phyloP scores from a whole-genome alignment of 2,113 vertebrate genomes.

The Zosterops borbonicus region DNA sequence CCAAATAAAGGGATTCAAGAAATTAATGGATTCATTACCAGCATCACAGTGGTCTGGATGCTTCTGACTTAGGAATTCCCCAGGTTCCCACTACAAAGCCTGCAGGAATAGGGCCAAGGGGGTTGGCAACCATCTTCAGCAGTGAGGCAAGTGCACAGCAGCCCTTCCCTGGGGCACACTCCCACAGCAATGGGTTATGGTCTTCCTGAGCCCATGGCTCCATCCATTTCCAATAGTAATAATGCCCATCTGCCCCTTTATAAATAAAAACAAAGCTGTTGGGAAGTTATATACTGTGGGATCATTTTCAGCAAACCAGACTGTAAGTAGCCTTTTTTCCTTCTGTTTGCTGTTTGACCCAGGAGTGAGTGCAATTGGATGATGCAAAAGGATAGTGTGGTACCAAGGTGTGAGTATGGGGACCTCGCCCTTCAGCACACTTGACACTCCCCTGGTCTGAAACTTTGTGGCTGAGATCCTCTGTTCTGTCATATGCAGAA shows the following conservation, averaged over 20 bases:
- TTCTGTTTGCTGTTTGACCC: not conserved
- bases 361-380: not conserved
- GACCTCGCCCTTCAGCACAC: not conserved
- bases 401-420: rapidly evolving
- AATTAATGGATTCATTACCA: not conserved
- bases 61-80: not conserved
- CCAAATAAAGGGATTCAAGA: not conserved
- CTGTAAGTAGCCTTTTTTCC: not conserved
- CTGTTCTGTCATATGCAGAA: not conserved
- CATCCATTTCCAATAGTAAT: not conserved
- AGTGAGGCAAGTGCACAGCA: not conserved
- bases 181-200: not conserved
- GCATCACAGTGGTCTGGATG: not conserved
- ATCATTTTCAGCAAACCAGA: not conserved
- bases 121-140: not conserved
- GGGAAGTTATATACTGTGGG: not conserved
- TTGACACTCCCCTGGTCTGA: not conserved
- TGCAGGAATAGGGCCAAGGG: not conserved
- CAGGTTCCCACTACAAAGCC: not conserved
- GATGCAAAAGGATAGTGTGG: not conserved
- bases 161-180: not conserved
- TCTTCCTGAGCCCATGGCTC: not conserved
- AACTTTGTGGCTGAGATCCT: not conserved
- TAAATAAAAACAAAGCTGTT: not conserved
- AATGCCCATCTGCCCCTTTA: not conserved